Percentiles rank a stretch among this genome's conserved stretches.
phyloP scores from a whole-genome alignment of 2,113 vertebrate genomes.

The Sus scrofa region T2T-Sscrofa CM000825.6:73759501-73760000 shows the following conservation, averaged over 20 bases:
- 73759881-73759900: fast-evolving
- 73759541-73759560: not conserved
- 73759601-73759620: not conserved
- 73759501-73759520: not conserved
- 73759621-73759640: not conserved
- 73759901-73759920: not conserved
- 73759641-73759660: not conserved
- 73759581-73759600: not conserved
- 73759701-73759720: not conserved
- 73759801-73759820: not conserved
- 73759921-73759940: not conserved
- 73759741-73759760: not conserved
- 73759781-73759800: not conserved
- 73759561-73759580: not conserved
- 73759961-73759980: not conserved
- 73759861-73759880: not conserved
- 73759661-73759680: not conserved
- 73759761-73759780: not conserved
- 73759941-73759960: not conserved
- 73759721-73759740: not conserved
- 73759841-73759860: not conserved
- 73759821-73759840: not conserved
- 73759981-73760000: not conserved
- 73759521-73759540: not conserved
- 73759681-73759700: not conserved